phyloP scores from a whole-genome alignment of 1,140 invertebrate genomes.

The Zaprionus davidi region DNA sequence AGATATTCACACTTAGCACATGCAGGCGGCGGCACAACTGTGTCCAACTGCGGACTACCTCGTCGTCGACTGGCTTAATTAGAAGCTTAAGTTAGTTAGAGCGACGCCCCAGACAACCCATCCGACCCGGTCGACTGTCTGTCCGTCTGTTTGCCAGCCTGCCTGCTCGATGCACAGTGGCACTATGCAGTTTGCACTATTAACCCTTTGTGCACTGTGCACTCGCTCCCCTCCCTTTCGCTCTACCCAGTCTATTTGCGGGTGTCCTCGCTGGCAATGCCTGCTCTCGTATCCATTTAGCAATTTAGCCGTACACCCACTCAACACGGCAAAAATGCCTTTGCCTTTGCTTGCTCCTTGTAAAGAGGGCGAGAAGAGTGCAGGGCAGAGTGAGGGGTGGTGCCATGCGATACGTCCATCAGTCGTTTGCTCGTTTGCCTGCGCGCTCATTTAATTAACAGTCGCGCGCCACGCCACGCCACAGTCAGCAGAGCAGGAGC shows the following conservation, averaged over 20 bases:
- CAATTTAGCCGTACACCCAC: constrained; percentile 83
- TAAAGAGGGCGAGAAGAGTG: too few relatives aligned
- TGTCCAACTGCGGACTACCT: constrained; percentile 17
- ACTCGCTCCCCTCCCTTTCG: constrained; percentile 6
- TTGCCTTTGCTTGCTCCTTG: not conserved
- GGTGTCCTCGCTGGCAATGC: constrained; percentile 54
- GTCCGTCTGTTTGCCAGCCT: too few relatives aligned
- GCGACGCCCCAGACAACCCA: constrained; percentile 57
- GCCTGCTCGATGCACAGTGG: constrained; percentile 41
- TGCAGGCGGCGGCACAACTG: constrained; percentile 25
- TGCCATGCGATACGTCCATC: constrained; percentile 71
- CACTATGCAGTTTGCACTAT: constrained; percentile 71
- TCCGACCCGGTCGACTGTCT: constrained; percentile 8
- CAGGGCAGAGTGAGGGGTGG: not conserved
- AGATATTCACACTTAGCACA: constrained; percentile 66
- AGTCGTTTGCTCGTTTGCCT: constrained; percentile 82
- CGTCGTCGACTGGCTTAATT: constrained; percentile 61
- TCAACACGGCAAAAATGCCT: constrained; percentile 44
- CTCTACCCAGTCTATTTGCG: constrained; percentile 34
- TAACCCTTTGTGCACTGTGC: constrained; percentile 68
- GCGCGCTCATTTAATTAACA: constrained; percentile 82
- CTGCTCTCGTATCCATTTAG: constrained; percentile 71
- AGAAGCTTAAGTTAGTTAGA: constrained; percentile 78
- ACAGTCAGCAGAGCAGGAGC: constrained; percentile 24
- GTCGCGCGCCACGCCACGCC: constrained; percentile 76